Conservation (phyloP, 2,888 invertebrate species). For the Protophormia terraenovae region DNA sequence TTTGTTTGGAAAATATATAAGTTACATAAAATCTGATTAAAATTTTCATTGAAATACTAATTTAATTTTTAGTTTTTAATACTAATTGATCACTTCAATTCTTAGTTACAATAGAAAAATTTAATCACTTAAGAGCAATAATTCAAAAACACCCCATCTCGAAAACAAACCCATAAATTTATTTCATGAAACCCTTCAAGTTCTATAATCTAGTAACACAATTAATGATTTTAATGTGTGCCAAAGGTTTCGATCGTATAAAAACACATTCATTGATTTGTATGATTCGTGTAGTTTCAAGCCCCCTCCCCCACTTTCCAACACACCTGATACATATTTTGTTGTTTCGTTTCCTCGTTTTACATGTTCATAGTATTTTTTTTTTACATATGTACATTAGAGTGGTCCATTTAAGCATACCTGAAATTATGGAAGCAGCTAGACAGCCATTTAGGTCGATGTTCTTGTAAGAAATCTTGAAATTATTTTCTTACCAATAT, state of each 20-base stretch:
- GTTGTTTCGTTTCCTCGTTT: conserved; percentile 31
- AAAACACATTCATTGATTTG: conserved; percentile 12
- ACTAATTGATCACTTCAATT: too few species aligned
- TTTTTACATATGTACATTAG: too few species aligned
- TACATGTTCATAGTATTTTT: not conserved
- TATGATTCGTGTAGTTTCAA: not conserved
- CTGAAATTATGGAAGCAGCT: too few species aligned
- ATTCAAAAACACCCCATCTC: conserved; percentile 10
- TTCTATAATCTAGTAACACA: conserved; percentile 63
- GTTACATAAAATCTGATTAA: too few species aligned
- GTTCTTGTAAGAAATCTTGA: too few species aligned
- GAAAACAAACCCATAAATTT: not conserved
- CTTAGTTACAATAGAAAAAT: not conserved
- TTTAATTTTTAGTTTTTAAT: too few species aligned
- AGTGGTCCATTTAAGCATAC: too few species aligned
- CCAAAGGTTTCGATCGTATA: conserved; percentile 49
- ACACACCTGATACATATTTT: conserved; percentile 4
- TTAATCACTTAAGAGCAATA: conserved; percentile 1
- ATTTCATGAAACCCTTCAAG: conserved; percentile 54
- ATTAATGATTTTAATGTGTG: conserved; percentile 71
- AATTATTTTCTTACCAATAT: too few species aligned
- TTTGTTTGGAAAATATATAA: too few species aligned
- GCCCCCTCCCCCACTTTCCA: not conserved
- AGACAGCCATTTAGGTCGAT: too few species aligned
- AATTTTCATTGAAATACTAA: too few species aligned